Conservation (phyloP, 1,140 invertebrate genomes). For the Physella acuta region DNA sequence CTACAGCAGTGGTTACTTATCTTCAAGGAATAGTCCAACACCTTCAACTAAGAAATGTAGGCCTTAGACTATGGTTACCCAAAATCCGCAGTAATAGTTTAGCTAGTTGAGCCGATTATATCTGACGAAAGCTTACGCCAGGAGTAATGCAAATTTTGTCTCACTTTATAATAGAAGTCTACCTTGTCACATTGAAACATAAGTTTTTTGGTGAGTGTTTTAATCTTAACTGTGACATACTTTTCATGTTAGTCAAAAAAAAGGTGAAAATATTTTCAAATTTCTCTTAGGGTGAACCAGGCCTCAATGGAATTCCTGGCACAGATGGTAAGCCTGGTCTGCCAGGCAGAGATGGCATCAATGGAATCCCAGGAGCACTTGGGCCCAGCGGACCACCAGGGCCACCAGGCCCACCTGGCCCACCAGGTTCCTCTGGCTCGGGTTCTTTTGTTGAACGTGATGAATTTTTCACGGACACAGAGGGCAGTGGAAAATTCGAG, state of each 20-base stretch:
- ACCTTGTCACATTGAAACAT: not conserved
- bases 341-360: constrained; percentile 28
- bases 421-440: constrained; percentile 63
- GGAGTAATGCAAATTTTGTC: not conserved
- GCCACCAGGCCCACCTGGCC: constrained; percentile 27
- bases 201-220: not conserved
- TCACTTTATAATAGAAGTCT: not conserved
- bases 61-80: too few species aligned
- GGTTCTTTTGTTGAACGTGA: too few species aligned
- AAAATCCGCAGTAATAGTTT: too few species aligned
- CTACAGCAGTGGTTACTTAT: too few species aligned
- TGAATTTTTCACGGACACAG: too few species aligned
- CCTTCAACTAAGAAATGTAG: too few species aligned
- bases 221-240: not conserved
- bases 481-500: too few species aligned
- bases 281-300: constrained; percentile 12
- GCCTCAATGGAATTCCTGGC: constrained; percentile 55
- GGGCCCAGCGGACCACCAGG: constrained; percentile 69
- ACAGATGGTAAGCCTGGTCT: constrained; percentile 40
- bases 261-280: not conserved
- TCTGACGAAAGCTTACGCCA: not conserved
- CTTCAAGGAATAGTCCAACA: too few species aligned
- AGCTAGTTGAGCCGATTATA: too few species aligned
- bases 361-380: constrained; percentile 61
- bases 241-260: not conserved